Evolutionary conservation across 2,888 invertebrate species (phyloP).

Genomic region (Scaptomyza reducta): DNA sequence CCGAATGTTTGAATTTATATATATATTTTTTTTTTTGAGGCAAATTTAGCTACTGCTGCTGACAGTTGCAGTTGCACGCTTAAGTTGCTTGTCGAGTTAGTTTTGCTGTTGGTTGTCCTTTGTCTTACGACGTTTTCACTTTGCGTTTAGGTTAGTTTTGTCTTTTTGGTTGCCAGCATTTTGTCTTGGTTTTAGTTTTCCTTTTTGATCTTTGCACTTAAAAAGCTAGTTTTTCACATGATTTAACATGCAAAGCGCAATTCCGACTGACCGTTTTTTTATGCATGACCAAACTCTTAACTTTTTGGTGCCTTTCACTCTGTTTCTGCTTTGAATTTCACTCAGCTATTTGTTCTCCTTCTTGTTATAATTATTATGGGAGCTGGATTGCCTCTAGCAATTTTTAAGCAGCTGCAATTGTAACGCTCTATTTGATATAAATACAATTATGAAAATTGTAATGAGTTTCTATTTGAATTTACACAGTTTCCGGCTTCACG

Average conservation of each 20-base stretch:
- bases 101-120: conserved; percentile 21
- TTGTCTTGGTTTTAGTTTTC: conserved; percentile 20
- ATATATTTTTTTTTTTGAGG: background rate
- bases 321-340: conserved; percentile 6
- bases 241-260: conserved; percentile 65
- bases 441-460: background rate
- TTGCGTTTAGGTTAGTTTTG: conserved; percentile 28
- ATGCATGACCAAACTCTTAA: conserved; percentile 34
- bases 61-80: conserved; percentile 51
- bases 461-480: conserved; percentile 2
- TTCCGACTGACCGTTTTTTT: conserved; percentile 42
- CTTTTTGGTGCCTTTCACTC: conserved; percentile 19
- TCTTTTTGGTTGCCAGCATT: conserved; percentile 14
- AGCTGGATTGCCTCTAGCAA: background rate
- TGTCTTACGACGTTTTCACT: conserved; percentile 30
- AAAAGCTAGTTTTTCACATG: conserved; percentile 63
- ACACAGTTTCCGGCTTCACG: conserved; percentile 8
- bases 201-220: conserved; percentile 18
- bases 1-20: conserved; percentile 23
- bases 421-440: background rate
- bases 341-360: background rate
- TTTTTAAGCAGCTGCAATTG: background rate
- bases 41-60: conserved; percentile 20
- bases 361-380: background rate
- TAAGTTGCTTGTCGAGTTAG: conserved; percentile 31